These are phyloP conservation scores for Leptinotarsa tumamoca DNA, from an alignment of 2,888 invertebrate species.

Conservation along the genomic window DNA sequence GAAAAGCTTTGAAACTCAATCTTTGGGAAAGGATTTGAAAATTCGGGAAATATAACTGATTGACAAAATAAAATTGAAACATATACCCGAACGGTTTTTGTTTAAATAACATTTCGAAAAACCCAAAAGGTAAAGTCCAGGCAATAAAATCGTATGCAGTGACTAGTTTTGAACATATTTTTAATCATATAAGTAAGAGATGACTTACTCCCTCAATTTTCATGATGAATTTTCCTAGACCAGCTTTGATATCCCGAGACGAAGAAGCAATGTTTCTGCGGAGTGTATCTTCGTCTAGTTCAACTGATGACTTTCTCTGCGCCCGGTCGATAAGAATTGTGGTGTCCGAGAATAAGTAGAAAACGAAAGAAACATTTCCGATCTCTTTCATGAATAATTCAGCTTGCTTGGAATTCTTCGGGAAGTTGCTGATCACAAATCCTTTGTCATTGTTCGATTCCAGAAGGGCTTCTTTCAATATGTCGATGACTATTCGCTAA, in stretches of 20 bases:
- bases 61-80: too few relatives aligned
- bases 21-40: too few relatives aligned
- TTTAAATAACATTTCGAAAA: too few relatives aligned
- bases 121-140: too few relatives aligned
- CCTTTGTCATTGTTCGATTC: constrained; percentile 66
- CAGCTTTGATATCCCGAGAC: constrained; percentile 54
- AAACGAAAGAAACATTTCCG: constrained; percentile 57
- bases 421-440: constrained; percentile 71
- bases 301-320: constrained; percentile 36
- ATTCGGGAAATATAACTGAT: too few relatives aligned
- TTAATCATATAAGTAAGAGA: too few relatives aligned
- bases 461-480: constrained; percentile 72
- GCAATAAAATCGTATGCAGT: too few relatives aligned
- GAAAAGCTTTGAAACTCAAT: too few relatives aligned
- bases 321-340: constrained; percentile 50
- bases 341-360: constrained; percentile 56
- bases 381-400: constrained; percentile 60
- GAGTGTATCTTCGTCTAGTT: constrained; percentile 42
- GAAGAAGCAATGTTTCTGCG: constrained; percentile 49
- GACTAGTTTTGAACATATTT: too few relatives aligned
- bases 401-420: constrained; percentile 67
- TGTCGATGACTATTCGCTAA: constrained; percentile 70
- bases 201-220: constrained; percentile 46
- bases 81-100: too few relatives aligned
- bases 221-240: constrained; percentile 39